Conservation (phyloP, 2,797 vertebrate species). For the Eptatretus atami region DNA sequence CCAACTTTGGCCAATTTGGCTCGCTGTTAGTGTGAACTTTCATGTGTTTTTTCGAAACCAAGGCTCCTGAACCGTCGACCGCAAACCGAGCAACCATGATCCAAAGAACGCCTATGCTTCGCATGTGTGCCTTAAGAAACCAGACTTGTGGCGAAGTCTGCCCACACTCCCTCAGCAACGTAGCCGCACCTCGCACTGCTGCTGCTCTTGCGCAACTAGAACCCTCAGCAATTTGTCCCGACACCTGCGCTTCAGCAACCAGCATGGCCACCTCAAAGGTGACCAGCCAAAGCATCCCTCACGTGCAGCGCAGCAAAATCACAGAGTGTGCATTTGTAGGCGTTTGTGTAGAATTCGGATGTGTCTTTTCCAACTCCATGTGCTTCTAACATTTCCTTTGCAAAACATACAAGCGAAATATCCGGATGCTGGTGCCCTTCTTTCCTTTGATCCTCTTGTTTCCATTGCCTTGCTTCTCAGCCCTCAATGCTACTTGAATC, state of each 20-base stretch:
- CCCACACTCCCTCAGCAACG: constrained; percentile 51
- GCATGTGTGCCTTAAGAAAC: constrained; percentile 79
- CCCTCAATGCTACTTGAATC: not conserved
- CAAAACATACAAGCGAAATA: constrained; percentile 58
- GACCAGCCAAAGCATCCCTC: constrained; percentile 44
- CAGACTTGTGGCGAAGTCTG: constrained; percentile 80
- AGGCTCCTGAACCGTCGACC: constrained; percentile 65
- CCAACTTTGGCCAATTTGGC: not conserved
- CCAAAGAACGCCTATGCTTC: constrained; percentile 76
- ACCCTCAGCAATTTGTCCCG: constrained; percentile 11
- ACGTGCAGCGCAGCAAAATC: constrained; percentile 50
- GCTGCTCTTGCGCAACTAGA: constrained; percentile 11
- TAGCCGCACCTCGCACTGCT: constrained; percentile 7
- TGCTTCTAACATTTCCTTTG: constrained; percentile 63
- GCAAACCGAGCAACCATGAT: constrained; percentile 64
- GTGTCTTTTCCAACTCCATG: constrained; percentile 45
- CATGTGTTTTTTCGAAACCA: constrained; percentile 91
- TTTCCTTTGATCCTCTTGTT: not conserved
- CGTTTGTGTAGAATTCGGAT: constrained; percentile 59
- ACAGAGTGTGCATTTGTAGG: constrained; percentile 57
- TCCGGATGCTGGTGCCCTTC: constrained; percentile 12
- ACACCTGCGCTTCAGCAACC: constrained; percentile 12
- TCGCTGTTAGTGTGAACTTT: constrained; percentile 60
- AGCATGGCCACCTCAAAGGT: constrained; percentile 37
- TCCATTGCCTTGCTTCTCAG: not conserved